Conservation (phyloP, 1,140 invertebrate species). For the Antheraea mylitta region DNA sequence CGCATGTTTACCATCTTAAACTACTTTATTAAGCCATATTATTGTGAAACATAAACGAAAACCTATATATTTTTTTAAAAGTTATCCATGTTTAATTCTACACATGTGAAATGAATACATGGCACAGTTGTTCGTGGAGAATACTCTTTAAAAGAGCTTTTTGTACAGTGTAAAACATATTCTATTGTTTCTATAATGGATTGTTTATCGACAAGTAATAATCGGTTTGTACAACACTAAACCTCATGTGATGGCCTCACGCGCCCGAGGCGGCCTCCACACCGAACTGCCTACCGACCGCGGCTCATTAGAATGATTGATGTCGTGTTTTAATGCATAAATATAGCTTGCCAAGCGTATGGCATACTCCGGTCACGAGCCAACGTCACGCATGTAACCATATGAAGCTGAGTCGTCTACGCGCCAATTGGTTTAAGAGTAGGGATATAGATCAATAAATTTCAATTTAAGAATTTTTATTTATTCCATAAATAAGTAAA, state of each 20-base stretch:
- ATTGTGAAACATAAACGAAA: too few relatives aligned
- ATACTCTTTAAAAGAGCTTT: background rate
- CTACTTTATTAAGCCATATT: too few relatives aligned
- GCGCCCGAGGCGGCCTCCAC: slow-evolving; percentile 35
- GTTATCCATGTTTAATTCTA: too few relatives aligned
- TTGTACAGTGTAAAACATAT: background rate
- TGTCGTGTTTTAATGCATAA: slow-evolving; percentile 67
- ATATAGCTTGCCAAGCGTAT: slow-evolving; percentile 53
- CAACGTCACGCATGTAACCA: slow-evolving; percentile 29
- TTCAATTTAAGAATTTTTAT: background rate
- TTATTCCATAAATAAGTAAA: too few relatives aligned
- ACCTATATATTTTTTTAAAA: too few relatives aligned
- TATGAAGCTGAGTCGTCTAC: background rate
- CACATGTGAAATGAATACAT: too few relatives aligned
- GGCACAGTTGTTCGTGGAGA: background rate
- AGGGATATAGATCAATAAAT: background rate
- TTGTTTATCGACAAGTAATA: background rate
- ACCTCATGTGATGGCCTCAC: background rate
- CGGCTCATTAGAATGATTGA: slow-evolving; percentile 75
- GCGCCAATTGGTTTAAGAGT: background rate
- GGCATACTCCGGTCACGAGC: slow-evolving; percentile 48
- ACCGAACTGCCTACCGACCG: slow-evolving; percentile 44
- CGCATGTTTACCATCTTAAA: too few relatives aligned
- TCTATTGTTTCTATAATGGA: background rate
- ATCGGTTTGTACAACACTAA: background rate